Percentiles rank a stretch among this genome's conserved stretches.
Conservation (phyloP, 2,113 vertebrate species). For the Lamprotornis superbus region DNA sequence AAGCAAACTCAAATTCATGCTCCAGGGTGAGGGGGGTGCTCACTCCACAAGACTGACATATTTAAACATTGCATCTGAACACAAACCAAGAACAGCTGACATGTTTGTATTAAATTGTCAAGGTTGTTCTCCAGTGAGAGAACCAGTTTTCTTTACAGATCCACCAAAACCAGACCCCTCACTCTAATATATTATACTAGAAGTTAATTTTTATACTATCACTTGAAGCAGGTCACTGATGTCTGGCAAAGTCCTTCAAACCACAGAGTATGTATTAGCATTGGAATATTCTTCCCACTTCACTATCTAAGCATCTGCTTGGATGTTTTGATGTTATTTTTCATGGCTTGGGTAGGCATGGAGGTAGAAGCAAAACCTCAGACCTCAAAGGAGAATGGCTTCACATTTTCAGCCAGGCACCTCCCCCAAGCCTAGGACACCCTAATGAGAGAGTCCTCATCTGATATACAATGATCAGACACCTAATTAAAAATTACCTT, state of each 20-base stretch:
- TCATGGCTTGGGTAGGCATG: neutral
- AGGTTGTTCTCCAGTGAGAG: neutral
- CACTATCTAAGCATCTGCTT: neutral
- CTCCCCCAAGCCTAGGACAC: neutral
- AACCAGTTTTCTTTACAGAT: neutral
- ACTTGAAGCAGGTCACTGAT: neutral
- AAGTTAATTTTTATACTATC: neutral
- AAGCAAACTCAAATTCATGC: neutral
- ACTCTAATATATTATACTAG: neutral
- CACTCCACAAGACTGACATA: neutral
- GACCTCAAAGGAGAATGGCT: neutral
- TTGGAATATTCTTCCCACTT: neutral
- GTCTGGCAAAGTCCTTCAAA: neutral
- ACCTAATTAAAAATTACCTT: neutral
- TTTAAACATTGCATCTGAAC: neutral
- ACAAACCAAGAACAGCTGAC: neutral
- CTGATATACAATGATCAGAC: neutral
- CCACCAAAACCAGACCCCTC: neutral
- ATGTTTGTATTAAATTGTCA: neutral
- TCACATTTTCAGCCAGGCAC: neutral
- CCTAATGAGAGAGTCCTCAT: neutral
- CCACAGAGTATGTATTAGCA: neutral
- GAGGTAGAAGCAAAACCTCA: neutral
- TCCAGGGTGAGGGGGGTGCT: neutral
- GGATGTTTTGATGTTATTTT: neutral